phyloP scores from a whole-genome alignment of 2,797 vertebrate genomes.

The Lateolabrax maculatus region DNA sequence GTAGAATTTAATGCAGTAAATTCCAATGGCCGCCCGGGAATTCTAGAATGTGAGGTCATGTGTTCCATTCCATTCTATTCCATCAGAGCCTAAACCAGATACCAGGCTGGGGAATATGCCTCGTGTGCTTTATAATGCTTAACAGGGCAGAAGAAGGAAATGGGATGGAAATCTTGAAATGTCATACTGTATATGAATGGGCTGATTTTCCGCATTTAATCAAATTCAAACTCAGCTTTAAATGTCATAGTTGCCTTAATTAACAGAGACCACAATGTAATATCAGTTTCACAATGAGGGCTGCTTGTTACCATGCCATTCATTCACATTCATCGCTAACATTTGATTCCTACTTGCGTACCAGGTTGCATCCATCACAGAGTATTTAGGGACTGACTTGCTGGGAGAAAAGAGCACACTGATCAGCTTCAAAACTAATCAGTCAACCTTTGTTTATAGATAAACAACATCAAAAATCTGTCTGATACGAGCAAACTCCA shows the following conservation, averaged over 20 bases:
- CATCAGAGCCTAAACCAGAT: slow-evolving; percentile 39
- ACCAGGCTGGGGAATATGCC: slow-evolving; percentile 41
- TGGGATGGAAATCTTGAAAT: slow-evolving; percentile 78
- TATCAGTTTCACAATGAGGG: slow-evolving; percentile 52
- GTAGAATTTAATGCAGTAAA: slow-evolving; percentile 39
- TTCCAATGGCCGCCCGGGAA: slow-evolving; percentile 26
- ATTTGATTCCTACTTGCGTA: slow-evolving; percentile 28
- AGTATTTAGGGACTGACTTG: slow-evolving; percentile 17
- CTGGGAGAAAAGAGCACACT: slow-evolving; percentile 15
- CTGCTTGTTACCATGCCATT: slow-evolving; percentile 57
- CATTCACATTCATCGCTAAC: slow-evolving; percentile 50
- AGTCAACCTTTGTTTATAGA: slow-evolving; percentile 14
- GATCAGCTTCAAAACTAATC: slow-evolving; percentile 27
- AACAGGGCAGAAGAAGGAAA: slow-evolving; percentile 69
- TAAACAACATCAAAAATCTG: slow-evolving; percentile 4
- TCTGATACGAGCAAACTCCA: background rate
- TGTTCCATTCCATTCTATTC: slow-evolving; percentile 28
- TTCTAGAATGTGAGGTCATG: slow-evolving; percentile 28
- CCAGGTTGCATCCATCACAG: slow-evolving; percentile 36
- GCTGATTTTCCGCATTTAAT: slow-evolving; percentile 73
- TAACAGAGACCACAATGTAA: slow-evolving; percentile 67
- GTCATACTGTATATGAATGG: slow-evolving; percentile 75
- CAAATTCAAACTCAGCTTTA: slow-evolving; percentile 72
- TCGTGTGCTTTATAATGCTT: slow-evolving; percentile 47
- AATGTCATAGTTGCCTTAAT: slow-evolving; percentile 81